Evolutionary conservation across 2,888 invertebrate species (phyloP), one percentile per base, ranked within the genome.

Genomic region (Melangyna quadrimaculata): DNA sequence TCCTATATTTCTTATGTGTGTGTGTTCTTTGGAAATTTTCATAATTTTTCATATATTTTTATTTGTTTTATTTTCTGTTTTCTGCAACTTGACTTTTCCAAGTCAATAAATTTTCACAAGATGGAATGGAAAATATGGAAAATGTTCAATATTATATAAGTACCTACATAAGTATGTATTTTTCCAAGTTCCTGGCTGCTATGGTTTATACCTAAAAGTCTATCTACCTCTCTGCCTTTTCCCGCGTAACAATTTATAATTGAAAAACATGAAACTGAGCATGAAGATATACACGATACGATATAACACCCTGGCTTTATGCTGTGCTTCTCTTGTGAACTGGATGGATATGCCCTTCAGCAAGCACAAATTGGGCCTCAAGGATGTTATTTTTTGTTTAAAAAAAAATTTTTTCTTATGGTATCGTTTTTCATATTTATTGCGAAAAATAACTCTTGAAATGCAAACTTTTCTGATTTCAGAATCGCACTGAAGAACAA

Each of bases 361-460:
- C 51, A n/a, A 67, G 24, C 19, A 35, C 51, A 67, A 37, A 65
- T 57, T 48, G 69, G 24, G 72, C 51, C 51, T 61, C 32, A 53
- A 67, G 72, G 81, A 77, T 82, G 59, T 61, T 72, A n/a, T 45
- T 61, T 55, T 37, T 53, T 61, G 4, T 70, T 27, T 32, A 1
- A 59, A 8, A n/a, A 27, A 14, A 24, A 40, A 40, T 27, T 63
- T 27, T 63, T 63, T 27, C 24, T 40, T 10, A 29, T 12, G 75
- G 51, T 57, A 71, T 75, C 43, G 65, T 51, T 81, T 71, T 67
- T 81, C 81, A 81, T 59, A 81, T 81, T 81, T 82, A 81, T 81
- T 71, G 22, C 57, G 27, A 40, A 59, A 45, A 75, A 70, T 57
- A 71, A 57, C 27, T 67, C 59, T 72, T 51, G 51, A 77, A 37